Percentiles rank a stretch among this genome's conserved stretches.
Conservation (phyloP, 2,113 vertebrate species). For the Sterrhoptilus dennistouni region DNA sequence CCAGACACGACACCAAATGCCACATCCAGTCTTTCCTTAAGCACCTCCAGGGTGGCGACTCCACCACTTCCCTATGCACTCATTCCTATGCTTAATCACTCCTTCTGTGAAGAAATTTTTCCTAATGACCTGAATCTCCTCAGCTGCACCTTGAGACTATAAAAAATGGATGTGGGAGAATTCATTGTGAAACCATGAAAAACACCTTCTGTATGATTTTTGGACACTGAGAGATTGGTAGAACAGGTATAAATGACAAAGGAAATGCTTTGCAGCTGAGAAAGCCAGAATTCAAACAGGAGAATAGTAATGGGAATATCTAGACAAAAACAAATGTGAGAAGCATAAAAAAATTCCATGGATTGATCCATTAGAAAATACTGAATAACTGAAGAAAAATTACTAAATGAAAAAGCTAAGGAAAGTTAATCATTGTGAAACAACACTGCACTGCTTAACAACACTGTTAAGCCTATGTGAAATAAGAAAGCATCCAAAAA, state of each 20-base stretch:
- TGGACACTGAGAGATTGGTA: neutral
- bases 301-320: neutral
- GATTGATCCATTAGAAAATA: neutral
- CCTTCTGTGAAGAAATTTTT: neutral
- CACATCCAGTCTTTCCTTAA: neutral
- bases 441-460: fast-evolving
- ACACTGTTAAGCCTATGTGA: neutral
- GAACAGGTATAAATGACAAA: neutral
- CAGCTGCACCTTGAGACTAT: neutral
- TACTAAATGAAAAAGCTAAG: neutral
- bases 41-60: neutral
- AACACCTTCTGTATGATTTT: neutral
- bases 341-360: neutral
- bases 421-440: neutral
- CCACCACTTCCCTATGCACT: too few species aligned
- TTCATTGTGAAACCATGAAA: neutral
- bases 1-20: neutral
- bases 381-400: neutral
- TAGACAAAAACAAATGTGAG: neutral
- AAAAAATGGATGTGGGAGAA: neutral
- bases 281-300: neutral
- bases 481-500: neutral
- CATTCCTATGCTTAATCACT: neutral
- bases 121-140: neutral
- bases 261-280: neutral